These are phyloP conservation scores for Thinocorus orbignyianus DNA, from an alignment of 2,113 vertebrate genomes.

Conservation along the genomic window DNA sequence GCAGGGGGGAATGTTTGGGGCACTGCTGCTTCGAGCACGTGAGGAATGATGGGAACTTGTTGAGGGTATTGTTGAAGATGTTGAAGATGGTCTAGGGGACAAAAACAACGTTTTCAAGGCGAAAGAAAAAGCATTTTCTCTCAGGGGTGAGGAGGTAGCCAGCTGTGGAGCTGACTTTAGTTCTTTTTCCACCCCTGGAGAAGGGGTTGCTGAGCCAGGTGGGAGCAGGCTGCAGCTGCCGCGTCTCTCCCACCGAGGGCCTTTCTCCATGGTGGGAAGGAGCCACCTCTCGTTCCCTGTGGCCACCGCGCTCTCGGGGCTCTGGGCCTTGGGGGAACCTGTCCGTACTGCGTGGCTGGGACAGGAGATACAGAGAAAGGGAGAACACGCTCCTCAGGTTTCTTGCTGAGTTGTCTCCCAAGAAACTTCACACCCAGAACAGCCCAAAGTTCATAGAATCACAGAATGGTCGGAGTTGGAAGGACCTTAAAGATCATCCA, in stretches of 20 bases:
- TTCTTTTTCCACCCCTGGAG: too few relatives aligned
- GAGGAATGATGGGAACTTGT: neutral
- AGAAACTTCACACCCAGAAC: neutral
- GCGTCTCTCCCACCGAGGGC: neutral
- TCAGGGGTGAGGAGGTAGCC: neutral
- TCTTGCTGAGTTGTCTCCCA: neutral
- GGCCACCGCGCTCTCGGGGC: neutral
- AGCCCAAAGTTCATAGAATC: too few relatives aligned
- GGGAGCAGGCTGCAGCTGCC: too few relatives aligned
- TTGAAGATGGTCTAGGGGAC: neutral
- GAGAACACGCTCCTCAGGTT: neutral
- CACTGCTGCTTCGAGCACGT: neutral
- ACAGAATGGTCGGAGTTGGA: too few relatives aligned
- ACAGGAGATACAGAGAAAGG: neutral
- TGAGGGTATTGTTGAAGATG: too few relatives aligned
- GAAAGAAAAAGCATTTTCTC: neutral
- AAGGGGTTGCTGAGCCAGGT: too few relatives aligned
- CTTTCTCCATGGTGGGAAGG: neutral
- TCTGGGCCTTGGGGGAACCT: neutral
- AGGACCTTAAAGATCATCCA: too few relatives aligned
- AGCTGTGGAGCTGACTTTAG: too few relatives aligned
- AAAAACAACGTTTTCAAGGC: neutral
- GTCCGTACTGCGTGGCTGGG: neutral
- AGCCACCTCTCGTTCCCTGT: neutral
- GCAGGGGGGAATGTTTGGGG: neutral